Percentiles rank a stretch among this genome's conserved stretches.
phyloP scores from a whole-genome alignment of 2,113 vertebrate genomes.

The Sardina pilchardus region DNA sequence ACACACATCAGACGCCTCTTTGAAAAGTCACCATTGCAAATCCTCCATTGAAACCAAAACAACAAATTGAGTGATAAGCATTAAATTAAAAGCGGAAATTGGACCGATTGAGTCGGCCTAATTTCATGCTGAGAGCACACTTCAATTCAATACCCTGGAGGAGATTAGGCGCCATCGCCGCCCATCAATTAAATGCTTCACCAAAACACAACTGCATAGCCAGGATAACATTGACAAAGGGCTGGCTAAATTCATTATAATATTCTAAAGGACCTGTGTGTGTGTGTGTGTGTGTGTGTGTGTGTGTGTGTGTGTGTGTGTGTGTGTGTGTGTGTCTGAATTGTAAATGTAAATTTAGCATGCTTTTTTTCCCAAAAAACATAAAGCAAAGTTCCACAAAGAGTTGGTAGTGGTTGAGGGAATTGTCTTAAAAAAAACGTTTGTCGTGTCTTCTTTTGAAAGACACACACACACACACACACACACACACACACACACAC shows the following conservation, averaged over 20 bases:
- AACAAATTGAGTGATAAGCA: neutral
- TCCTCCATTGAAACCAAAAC: neutral
- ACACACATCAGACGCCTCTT: neutral
- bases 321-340: no score
- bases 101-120: neutral
- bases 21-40: neutral
- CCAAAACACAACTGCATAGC: neutral
- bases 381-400: no score
- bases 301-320: no score
- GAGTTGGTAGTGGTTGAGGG: no score
- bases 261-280: no score
- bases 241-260: neutral
- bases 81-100: neutral
- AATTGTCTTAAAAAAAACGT: no score
- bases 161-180: neutral
- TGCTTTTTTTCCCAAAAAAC: no score
- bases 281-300: no score
- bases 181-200: neutral
- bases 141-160: neutral
- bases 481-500: no score
- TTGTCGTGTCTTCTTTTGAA: neutral
- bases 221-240: neutral
- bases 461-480: neutral
- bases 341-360: no score
- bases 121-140: neutral